Evolutionary conservation across 2,113 vertebrate species (phyloP), one percentile per base, ranked within the genome.

Genomic region (Hydrolagus affinis): DNA sequence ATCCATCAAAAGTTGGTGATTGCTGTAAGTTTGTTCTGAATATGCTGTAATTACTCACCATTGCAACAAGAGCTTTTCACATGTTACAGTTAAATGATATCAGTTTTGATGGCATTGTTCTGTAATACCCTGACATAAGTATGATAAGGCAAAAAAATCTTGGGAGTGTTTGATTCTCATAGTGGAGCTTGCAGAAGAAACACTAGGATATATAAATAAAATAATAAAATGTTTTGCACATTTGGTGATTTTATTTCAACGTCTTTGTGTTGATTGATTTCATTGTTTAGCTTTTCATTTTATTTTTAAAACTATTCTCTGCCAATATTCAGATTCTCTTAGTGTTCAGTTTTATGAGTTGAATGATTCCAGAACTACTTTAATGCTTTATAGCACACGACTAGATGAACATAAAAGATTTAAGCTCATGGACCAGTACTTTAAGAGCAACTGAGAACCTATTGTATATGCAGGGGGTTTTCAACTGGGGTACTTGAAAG

Each of bases 1-100:
- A 98, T 90, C 96, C 97, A 0, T 93, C 93, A 88, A 99, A 98
- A 94, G 95, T 98, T 87, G 95, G 93, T 9, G 96, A 99, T 89
- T 99, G 98, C 89, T 99, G 96, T 91, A 94, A 92, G 89, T 92
- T 98, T 88, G 92, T 99, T 92, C 92, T 98, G 90, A 94, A 96
- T 91, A 92, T 96, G 93, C 91, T 99, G 60, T 94, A 95, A 91
- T 92, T 57, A n/a, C 21, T 25, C 15, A 85, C 86, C 60, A 28
- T 83, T 66, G 44, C 44, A 44, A 44, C 44, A 44, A 44, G 44
- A 44, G 78, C 64, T 83, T 83, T 83, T 66, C 25, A 66, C 11
- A 28, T 23, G 62, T 30, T 68, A 32, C 28, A 23, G 60, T 15
- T n/a, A 83, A 83, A 62, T 83, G 78, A 15, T 83, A 83, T 83